Conservation (phyloP, 2,113 vertebrate species). For the Nesoenas mayeri region DNA sequence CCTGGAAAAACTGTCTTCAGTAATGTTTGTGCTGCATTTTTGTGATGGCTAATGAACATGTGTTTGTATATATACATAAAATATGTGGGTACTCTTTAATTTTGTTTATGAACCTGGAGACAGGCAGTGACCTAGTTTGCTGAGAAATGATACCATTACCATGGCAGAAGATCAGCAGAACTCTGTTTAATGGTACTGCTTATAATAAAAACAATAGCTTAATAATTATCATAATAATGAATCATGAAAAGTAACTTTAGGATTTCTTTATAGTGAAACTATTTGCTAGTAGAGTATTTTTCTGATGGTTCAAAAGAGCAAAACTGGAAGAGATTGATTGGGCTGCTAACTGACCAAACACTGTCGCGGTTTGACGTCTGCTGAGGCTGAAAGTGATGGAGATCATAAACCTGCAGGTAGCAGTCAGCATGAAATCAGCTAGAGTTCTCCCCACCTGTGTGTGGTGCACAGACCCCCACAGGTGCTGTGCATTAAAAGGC, state of each 20-base stretch:
- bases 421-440: not conserved
- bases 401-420: not conserved
- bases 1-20: slow-evolving; percentile 37
- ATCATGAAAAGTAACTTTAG: not conserved
- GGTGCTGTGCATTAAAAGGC: not conserved
- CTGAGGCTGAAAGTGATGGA: not conserved
- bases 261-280: not conserved
- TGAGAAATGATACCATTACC: slow-evolving; percentile 5
- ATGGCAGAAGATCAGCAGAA: not conserved
- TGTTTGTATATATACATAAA: slow-evolving; percentile 46
- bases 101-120: slow-evolving; percentile 52
- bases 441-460: accelerated
- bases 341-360: not conserved
- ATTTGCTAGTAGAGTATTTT: not conserved
- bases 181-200: not conserved
- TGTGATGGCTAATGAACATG: slow-evolving; percentile 36
- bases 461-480: not conserved
- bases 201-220: slow-evolving; percentile 18
- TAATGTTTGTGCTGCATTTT: slow-evolving; percentile 28
- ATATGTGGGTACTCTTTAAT: slow-evolving; percentile 31
- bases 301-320: not conserved
- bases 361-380: not conserved
- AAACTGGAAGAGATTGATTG: not conserved
- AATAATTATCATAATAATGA: not conserved
- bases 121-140: slow-evolving; percentile 27